A percentile compares a stretch with the other conserved stretches of the same genome.
Evolutionary conservation across 2,888 invertebrate genomes (phyloP).

Genomic region (Drosophila meridionalis): DNA sequence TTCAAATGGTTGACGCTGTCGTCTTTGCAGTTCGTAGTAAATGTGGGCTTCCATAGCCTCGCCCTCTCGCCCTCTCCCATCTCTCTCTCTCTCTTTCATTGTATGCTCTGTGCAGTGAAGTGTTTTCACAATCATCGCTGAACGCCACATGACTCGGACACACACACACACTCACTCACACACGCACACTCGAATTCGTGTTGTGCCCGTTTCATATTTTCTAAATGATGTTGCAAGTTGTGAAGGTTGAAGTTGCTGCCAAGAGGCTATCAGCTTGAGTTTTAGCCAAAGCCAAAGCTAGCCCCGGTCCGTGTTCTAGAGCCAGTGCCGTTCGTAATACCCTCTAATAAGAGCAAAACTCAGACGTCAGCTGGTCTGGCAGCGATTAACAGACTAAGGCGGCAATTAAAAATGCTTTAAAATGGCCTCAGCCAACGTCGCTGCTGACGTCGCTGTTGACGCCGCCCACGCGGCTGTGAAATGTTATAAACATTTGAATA

Average conservation of each 20-base stretch:
- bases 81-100: neutral
- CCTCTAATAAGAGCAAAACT: neutral
- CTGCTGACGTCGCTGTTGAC: neutral
- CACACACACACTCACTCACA: slow-evolving; percentile 6
- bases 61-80: neutral
- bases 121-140: slow-evolving; percentile 62
- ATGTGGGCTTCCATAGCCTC: slow-evolving; percentile 24
- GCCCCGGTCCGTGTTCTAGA: neutral
- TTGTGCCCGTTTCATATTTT: slow-evolving; percentile 39
- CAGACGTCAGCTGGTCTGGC: slow-evolving; percentile 68
- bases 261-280: slow-evolving; percentile 15
- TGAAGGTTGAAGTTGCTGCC: slow-evolving; percentile 42
- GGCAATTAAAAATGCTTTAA: slow-evolving; percentile 71
- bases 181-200: slow-evolving; percentile 29
- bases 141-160: slow-evolving; percentile 48
- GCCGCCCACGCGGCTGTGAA: slow-evolving; percentile 14
- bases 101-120: slow-evolving; percentile 33
- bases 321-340: neutral
- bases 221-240: slow-evolving; percentile 55
- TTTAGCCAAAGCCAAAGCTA: neutral
- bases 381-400: slow-evolving; percentile 43
- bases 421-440: slow-evolving; percentile 44
- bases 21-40: slow-evolving; percentile 20
- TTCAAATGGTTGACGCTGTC: slow-evolving; percentile 61
- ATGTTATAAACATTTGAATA: slow-evolving; percentile 54